Evolutionary conservation across 2,113 vertebrate genomes (phyloP).

Genomic region (Pycnonotus jocosus): DNA sequence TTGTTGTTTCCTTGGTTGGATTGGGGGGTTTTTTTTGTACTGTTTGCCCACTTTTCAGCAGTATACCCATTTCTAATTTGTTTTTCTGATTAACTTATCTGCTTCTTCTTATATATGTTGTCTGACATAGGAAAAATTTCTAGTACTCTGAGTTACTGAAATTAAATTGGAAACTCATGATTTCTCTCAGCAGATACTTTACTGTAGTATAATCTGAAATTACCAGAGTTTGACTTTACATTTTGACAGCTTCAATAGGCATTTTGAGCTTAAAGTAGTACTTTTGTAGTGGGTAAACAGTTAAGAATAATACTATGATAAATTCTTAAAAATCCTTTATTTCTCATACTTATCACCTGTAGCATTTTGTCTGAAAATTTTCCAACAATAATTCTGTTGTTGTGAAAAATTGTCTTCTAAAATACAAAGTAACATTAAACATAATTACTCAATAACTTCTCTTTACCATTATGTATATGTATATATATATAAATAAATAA

Average conservation of each 20-base stretch:
- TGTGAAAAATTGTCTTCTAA: background rate
- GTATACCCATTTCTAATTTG: background rate
- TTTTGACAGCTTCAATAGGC: background rate
- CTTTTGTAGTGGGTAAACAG: background rate
- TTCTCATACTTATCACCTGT: background rate
- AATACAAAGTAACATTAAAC: background rate
- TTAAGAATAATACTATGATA: background rate
- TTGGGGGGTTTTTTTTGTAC: background rate
- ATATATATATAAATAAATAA: background rate
- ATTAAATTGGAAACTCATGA: background rate
- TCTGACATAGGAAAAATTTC: background rate
- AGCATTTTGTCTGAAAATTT: background rate
- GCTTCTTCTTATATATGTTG: background rate
- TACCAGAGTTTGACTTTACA: background rate
- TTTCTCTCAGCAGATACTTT: background rate
- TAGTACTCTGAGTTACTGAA: background rate
- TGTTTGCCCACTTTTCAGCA: background rate
- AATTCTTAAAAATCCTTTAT: background rate
- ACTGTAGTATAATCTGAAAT: background rate
- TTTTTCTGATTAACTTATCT: background rate
- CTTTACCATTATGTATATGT: background rate
- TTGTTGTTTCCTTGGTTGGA: background rate
- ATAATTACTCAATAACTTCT: background rate
- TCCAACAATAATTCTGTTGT: background rate
- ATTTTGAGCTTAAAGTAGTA: background rate